Conservation (phyloP, 2,888 invertebrate genomes). For the Malachius bipustulatus region DNA sequence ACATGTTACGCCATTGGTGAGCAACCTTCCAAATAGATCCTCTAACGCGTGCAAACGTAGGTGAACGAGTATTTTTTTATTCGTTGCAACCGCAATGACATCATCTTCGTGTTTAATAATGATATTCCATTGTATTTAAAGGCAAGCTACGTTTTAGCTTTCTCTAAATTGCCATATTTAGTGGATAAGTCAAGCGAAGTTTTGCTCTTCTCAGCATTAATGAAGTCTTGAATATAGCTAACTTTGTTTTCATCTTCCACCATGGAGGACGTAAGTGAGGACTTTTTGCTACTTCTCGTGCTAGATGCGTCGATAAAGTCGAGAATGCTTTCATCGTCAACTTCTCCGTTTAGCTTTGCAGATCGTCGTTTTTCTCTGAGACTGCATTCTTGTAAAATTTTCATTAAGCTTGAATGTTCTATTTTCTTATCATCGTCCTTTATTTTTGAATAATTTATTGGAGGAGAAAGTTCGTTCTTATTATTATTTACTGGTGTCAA, state of each 20-base stretch:
- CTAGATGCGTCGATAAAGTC: background rate
- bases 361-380: slow-evolving; percentile 23
- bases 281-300: background rate
- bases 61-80: too few relatives aligned
- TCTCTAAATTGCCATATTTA: background rate
- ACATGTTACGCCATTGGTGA: too few relatives aligned
- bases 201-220: background rate
- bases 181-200: background rate
- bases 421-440: slow-evolving; percentile 24
- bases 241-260: background rate
- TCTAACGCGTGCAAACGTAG: too few relatives aligned
- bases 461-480: slow-evolving; percentile 7
- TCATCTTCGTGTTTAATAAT: too few relatives aligned
- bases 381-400: slow-evolving; percentile 32
- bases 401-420: slow-evolving; percentile 34
- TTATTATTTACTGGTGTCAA: slow-evolving; percentile 21
- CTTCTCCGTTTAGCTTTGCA: background rate
- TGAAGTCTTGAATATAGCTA: background rate
- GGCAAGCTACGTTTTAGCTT: too few relatives aligned
- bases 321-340: slow-evolving; percentile 9
- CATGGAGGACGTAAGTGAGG: background rate
- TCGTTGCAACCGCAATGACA: too few relatives aligned
- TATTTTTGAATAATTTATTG: slow-evolving; percentile 13
- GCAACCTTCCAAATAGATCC: too few relatives aligned
- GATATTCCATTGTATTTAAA: too few relatives aligned